Conservation (phyloP, 2,113 vertebrate genomes). For the Dasyornis broadbenti region DNA sequence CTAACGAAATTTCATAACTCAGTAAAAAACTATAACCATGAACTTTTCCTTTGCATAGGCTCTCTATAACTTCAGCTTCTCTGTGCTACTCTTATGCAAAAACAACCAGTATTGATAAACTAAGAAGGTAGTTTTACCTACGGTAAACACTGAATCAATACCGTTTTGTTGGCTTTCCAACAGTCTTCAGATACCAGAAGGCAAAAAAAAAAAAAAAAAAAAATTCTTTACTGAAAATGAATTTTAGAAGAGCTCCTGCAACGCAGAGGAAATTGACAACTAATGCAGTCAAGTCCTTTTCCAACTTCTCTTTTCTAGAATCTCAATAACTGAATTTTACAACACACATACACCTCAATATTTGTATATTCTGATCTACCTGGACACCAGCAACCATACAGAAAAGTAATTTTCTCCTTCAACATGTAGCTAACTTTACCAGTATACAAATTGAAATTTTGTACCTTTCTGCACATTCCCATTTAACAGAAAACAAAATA, state of each 20-base stretch:
- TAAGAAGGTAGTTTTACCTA: not conserved
- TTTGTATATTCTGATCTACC: not conserved
- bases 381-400: not conserved
- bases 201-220: conserved; percentile 14
- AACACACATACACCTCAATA: not conserved
- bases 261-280: not conserved
- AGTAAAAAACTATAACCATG: not conserved
- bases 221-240: conserved; percentile 37
- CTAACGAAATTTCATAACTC: conserved; percentile 4
- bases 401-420: not conserved
- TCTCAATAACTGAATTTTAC: not conserved
- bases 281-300: not conserved
- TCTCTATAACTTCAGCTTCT: not conserved
- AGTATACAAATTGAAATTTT: not conserved
- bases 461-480: not conserved
- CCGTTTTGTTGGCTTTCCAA: not conserved
- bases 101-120: not conserved
- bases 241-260: not conserved
- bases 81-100: not conserved
- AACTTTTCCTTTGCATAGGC: not conserved
- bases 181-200: not conserved
- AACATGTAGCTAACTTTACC: not conserved
- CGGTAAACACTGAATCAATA: not conserved
- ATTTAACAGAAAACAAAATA: not conserved
- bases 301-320: not conserved